Evolutionary conservation across 2,797 vertebrate genomes (phyloP).

Genomic region (Lacerta viridis): DNA sequence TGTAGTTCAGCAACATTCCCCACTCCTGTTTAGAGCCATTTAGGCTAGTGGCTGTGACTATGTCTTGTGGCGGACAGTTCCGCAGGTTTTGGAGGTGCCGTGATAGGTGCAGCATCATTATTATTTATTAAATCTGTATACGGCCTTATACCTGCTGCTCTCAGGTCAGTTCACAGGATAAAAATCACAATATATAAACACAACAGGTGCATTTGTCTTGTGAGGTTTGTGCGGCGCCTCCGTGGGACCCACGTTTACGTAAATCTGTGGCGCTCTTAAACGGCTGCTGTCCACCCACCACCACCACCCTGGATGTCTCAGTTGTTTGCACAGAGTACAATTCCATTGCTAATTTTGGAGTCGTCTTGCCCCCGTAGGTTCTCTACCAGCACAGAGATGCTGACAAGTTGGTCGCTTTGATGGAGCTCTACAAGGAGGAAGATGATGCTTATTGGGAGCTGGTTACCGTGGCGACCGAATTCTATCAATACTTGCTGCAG

Average conservation of each 20-base stretch:
- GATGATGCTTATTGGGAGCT: constrained; percentile 90
- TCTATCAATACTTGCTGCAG: constrained; percentile 95
- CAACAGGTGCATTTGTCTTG: background rate
- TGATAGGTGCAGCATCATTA: too few species aligned
- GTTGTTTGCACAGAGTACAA: background rate
- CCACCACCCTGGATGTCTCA: background rate
- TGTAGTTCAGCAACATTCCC: too few species aligned
- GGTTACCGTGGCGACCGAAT: constrained; percentile 88
- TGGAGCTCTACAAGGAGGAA: constrained; percentile 90
- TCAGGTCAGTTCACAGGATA: too few species aligned
- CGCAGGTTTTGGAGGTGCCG: too few species aligned
- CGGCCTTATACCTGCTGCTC: too few species aligned
- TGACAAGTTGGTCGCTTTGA: constrained; percentile 88
- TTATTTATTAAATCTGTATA: too few species aligned
- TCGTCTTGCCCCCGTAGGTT: constrained; percentile 81
- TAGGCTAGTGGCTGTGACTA: background rate
- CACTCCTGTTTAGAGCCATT: background rate
- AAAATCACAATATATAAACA: background rate
- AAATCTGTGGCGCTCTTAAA: background rate
- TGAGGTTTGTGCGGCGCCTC: background rate
- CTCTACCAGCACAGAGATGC: constrained; percentile 85
- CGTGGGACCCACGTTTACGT: background rate
- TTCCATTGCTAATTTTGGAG: constrained; percentile 24
- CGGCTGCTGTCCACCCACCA: background rate
- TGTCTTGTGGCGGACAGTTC: background rate